Percentiles rank a stretch among this genome's conserved stretches.
These are phyloP conservation scores for Lethenteron reissneri DNA, from an alignment of 2,113 vertebrate genomes.

Conservation along the genomic window DNA sequence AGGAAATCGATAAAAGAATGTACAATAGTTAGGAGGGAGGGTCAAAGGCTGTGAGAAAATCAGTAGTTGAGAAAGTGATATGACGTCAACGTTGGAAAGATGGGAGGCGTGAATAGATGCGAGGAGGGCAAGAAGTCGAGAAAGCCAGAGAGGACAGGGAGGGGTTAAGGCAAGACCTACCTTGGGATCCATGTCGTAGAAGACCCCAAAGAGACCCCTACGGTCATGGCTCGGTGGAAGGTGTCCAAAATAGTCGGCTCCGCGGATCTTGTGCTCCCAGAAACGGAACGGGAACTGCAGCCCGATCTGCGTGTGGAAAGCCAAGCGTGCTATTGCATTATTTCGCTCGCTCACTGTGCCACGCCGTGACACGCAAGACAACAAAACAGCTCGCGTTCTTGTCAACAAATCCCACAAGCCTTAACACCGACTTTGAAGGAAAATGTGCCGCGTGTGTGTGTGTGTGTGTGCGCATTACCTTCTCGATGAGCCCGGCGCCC, in stretches of 20 bases:
- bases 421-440: no score
- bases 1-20: neutral
- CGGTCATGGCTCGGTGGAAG: conserved; percentile 50
- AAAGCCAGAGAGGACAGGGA: neutral
- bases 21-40: no score
- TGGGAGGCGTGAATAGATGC: no score
- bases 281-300: conserved; percentile 79
- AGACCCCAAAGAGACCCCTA: conserved; percentile 71
- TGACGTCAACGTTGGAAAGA: no score
- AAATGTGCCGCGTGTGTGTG: no score
- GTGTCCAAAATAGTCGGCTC: conserved; percentile 85
- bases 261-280: conserved; percentile 82
- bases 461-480: conserved; percentile 24
- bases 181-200: conserved; percentile 87
- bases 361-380: no score
- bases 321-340: neutral
- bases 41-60: no score
- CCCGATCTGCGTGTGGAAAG: conserved; percentile 34
- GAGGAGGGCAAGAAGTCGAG: no score
- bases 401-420: no score
- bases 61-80: no score
- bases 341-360: no score
- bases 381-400: no score
- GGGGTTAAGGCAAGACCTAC: conserved; percentile 20
- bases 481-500: conserved; percentile 77